Evolutionary conservation across 2,888 invertebrate species (phyloP), one percentile per base, ranked within the genome.

Genomic region (Serrognathus titanus): DNA sequence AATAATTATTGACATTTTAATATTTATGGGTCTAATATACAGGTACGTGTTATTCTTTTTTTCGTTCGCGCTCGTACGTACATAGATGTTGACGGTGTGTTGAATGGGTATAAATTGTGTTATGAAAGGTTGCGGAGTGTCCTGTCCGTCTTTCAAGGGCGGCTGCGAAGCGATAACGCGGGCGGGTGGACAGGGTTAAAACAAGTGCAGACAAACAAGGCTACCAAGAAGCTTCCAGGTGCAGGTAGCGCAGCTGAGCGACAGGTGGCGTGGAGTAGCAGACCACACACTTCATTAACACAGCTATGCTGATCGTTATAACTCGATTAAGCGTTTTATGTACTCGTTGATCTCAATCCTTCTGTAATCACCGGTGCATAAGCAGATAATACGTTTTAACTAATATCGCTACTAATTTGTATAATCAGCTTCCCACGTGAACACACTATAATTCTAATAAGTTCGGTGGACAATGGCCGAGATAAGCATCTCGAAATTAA

Each of bases 251-350:
- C 69, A 69, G 68, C 67, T 69, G 69, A 69, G 60, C 65, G 69
- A 69, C 69, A 69, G 69, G 69, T 69, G 69, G 67, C 62, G 62
- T 63, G 60, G 64, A 60, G 62, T 62, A 63, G 60, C 63, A 63
- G 64, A 64, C 67, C 62, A 60, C 64, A 65, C 64, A 66, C 65
- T 67, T 68, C 67, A 69, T 68, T 69, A 69, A 62, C 63, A 61
- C 63, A 61, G 57, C 51, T 48, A 58, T 56, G 62, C 59, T 49
- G 63, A 61, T 65, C 63, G 64, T 68, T 67, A 63, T 66, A 67
- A 66, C 63, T 63, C 66, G 66, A 66, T 68, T 68, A 67, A 63
- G 52, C 54, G 59, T 53, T 60, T 63, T 58, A 55, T 48, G 45
- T 35, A 48, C 48, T 40, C 48, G 59, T 45, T 49, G 53, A 45